phyloP scores from a whole-genome alignment of 2,113 vertebrate genomes.

The Tamias sibiricus region DNA sequence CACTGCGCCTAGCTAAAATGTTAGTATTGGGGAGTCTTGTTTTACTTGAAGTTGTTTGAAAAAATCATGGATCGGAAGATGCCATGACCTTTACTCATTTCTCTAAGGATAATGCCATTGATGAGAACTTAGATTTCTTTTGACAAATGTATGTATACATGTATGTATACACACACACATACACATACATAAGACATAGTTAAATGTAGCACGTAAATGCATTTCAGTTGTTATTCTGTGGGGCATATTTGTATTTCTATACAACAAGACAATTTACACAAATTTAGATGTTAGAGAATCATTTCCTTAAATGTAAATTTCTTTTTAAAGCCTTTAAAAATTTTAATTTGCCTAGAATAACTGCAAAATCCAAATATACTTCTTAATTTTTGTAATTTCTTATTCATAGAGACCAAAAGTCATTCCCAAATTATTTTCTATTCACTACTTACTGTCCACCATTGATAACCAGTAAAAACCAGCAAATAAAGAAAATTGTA shows the following conservation, averaged over 20 bases:
- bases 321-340: background rate
- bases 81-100: background rate
- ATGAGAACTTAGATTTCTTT: background rate
- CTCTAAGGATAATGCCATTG: background rate
- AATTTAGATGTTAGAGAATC: background rate
- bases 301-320: background rate
- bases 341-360: constrained; percentile 69
- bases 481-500: constrained; percentile 44
- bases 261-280: background rate
- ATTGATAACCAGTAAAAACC: constrained; percentile 73
- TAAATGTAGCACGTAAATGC: background rate
- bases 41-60: background rate
- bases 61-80: background rate
- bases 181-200: background rate
- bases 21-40: background rate
- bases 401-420: constrained; percentile 42
- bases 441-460: constrained; percentile 75
- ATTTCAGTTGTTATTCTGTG: constrained; percentile 12
- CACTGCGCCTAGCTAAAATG: too few relatives aligned
- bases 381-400: constrained; percentile 25
- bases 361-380: constrained; percentile 72
- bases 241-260: background rate
- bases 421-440: constrained; percentile 65
- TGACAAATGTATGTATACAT: background rate
- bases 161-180: background rate